A percentile compares a stretch with the other conserved stretches of the same genome.
phyloP scores from a whole-genome alignment of 2,797 vertebrate genomes.

The Enteromius unitaeniatus region DNA sequence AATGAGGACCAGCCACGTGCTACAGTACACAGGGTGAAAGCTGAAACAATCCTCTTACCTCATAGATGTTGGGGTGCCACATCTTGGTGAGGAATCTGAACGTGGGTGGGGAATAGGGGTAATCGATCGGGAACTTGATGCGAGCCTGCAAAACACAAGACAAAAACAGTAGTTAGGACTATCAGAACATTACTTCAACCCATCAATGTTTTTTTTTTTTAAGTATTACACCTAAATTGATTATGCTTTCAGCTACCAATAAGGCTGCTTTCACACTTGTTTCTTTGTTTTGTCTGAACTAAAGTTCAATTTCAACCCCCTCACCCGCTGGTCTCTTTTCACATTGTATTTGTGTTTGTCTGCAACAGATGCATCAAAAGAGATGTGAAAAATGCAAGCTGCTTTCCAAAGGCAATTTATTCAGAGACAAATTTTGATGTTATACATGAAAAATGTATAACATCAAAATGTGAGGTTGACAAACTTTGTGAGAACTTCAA shows the following conservation, averaged over 20 bases:
- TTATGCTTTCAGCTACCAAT: not conserved
- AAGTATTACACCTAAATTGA: not conserved
- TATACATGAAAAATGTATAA: not conserved
- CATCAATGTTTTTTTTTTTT: not conserved
- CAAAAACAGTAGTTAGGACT: not conserved
- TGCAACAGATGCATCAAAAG: not conserved
- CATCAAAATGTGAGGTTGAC: not conserved
- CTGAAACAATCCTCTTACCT: slow-evolving; percentile 76
- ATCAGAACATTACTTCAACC: not conserved
- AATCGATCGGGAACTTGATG: slow-evolving; percentile 96
- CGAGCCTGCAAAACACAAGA: slow-evolving; percentile 80
- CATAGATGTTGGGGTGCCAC: slow-evolving; percentile 99
- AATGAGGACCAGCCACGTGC: not conserved
- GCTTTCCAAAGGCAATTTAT: not conserved
- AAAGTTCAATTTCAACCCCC: not conserved
- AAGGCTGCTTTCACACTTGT: not conserved
- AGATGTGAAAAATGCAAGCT: slow-evolving; percentile 1
- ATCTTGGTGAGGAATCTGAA: slow-evolving; percentile 98
- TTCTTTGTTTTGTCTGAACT: not conserved
- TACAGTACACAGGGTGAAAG: not conserved
- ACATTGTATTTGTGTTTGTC: slow-evolving; percentile 10
- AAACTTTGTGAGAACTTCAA: not conserved
- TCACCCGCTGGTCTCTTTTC: slow-evolving; percentile 11
- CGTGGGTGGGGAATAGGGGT: slow-evolving; percentile 95
- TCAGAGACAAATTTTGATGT: not conserved